phyloP scores from a whole-genome alignment of 2,113 vertebrate species.

The Osmerus mordax region DNA sequence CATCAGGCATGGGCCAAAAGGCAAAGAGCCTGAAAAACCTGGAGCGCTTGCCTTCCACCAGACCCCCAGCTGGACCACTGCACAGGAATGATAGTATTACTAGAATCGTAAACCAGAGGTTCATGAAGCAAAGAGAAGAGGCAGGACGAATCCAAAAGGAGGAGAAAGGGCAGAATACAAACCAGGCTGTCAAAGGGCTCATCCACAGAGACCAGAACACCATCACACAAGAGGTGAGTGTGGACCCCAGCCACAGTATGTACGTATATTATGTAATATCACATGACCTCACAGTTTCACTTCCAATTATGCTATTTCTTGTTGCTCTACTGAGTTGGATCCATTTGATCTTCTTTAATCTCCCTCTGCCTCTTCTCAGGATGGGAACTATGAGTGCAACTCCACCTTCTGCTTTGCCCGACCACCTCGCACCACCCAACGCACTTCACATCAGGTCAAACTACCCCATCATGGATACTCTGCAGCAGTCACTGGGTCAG shows the following conservation, averaged over 20 bases:
- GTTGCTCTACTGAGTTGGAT: not conserved
- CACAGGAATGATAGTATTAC: slow-evolving; percentile 78
- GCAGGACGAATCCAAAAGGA: slow-evolving; percentile 51
- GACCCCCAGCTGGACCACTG: slow-evolving; percentile 58
- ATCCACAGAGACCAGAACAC: slow-evolving; percentile 67
- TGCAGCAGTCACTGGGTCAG: slow-evolving; percentile 64
- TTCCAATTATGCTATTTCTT: too few relatives aligned
- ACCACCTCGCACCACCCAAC: slow-evolving; percentile 74
- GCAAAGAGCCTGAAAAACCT: slow-evolving; percentile 63
- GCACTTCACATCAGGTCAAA: slow-evolving; percentile 80
- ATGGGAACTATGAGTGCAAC: slow-evolving; percentile 85
- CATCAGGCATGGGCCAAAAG: slow-evolving; percentile 55
- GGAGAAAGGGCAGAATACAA: slow-evolving; percentile 42
- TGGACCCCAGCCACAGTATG: not conserved
- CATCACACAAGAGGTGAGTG: slow-evolving; percentile 77
- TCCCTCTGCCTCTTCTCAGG: slow-evolving; percentile 61
- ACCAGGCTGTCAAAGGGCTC: slow-evolving; percentile 62
- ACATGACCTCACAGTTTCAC: too few relatives aligned
- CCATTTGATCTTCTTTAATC: not conserved
- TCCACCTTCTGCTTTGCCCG: slow-evolving; percentile 89
- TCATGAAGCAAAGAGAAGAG: slow-evolving; percentile 83
- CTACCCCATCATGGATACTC: slow-evolving; percentile 69
- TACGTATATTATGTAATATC: not conserved
- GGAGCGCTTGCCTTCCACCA: slow-evolving; percentile 48
- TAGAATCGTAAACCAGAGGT: slow-evolving; percentile 85